Percentiles rank a stretch among this genome's conserved stretches.
phyloP scores from a whole-genome alignment of 2,888 invertebrate genomes.

The Hydrotaea diabolus region DNA sequence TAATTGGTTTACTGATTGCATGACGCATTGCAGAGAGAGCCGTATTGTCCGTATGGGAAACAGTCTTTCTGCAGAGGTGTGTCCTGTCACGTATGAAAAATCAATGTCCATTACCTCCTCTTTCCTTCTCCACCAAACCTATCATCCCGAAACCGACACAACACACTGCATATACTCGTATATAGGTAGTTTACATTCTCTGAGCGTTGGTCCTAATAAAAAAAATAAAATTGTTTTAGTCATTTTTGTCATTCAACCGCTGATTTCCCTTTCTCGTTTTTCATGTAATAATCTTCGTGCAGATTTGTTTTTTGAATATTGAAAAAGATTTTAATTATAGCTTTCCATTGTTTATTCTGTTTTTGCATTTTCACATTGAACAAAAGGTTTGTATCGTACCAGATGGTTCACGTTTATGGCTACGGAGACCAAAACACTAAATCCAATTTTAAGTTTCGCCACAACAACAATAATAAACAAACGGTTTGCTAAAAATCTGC shows the following conservation, averaged over 20 bases:
- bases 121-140: too few relatives aligned
- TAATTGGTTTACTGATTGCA: too few relatives aligned
- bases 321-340: constrained; percentile 33
- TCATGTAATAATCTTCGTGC: constrained; percentile 11
- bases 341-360: background rate
- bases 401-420: background rate
- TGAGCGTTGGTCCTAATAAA: too few relatives aligned
- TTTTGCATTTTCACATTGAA: background rate
- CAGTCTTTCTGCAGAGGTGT: too few relatives aligned
- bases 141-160: too few relatives aligned
- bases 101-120: too few relatives aligned
- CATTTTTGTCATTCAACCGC: background rate
- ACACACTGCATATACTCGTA: too few relatives aligned
- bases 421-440: background rate
- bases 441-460: constrained; percentile 8
- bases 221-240: background rate
- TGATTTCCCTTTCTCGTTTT: background rate
- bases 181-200: too few relatives aligned
- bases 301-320: constrained; percentile 2
- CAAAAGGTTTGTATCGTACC: constrained; percentile 6
- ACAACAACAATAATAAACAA: background rate
- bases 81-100: too few relatives aligned
- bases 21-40: too few relatives aligned
- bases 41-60: too few relatives aligned
- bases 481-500: background rate